Base-by-base conservation (phyloP, 2,888 invertebrate species). In the Protonemura montana region DNA sequence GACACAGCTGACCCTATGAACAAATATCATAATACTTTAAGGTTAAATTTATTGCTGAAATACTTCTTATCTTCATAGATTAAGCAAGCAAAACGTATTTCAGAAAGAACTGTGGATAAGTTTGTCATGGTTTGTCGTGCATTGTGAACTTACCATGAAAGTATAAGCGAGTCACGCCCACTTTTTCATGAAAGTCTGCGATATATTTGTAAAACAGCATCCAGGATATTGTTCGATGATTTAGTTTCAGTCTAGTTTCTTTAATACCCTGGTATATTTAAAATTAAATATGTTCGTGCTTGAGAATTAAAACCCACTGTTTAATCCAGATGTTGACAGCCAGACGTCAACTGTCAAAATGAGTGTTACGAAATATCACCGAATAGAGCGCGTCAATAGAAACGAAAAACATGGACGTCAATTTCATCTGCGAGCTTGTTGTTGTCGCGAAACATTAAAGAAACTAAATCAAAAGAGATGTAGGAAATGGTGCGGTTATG, bases 401-500 rank as follows among this genome's bases (percentile, higher is more conserved):
- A 59, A 59, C 59, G 81, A 81, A 81, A 87, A 88, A 88, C 59
- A 88, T 88, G 88, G 88, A 82, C 86, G 87, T 86, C 86, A 85
- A 86, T 78, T 85, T 76, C 59, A 83, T 80, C 27, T 83, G 85
- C 78, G 25, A 29, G n/a, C 27, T 59, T 80, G 77, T 83, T 84
- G 78, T 80, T 85, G 29, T 30, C 30, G 82, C 86, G 87, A 86
- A 86, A 86, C 86, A 86, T 87, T 87, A 86, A 87, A 86, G 80
- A 87, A 85, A 87, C 76, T 87, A 87, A 86, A 86, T 78, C 86
- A 80, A 85, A 84, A 82, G 86, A 78, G 83, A 85, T 87, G 87
- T 86, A 78, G 86, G 76, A 59, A 42, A 87, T 88, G 87, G 77
- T 86, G 78, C 85, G 87, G 87, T 87, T 88, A 88, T 88, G 88